Evolutionary conservation across 2,797 vertebrate genomes (phyloP).

Genomic region (Rhynchotus rufescens): DNA sequence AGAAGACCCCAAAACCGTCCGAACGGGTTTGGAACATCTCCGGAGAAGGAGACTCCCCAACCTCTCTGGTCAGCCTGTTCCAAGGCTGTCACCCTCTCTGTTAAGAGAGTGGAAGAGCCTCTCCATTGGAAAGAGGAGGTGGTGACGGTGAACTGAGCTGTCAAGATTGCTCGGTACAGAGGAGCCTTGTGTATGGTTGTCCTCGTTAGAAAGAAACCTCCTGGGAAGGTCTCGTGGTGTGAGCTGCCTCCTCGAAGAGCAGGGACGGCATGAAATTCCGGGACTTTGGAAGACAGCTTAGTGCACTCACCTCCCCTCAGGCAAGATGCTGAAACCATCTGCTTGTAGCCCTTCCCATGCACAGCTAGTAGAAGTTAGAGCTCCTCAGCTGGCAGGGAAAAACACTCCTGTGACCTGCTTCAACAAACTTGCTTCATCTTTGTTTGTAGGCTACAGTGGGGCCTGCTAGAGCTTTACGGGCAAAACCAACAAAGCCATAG

Average conservation of each 20-base stretch:
- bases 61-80: too few relatives aligned
- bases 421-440: neutral
- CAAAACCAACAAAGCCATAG: neutral
- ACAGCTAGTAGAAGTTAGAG: neutral
- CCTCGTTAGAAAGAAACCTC: neutral
- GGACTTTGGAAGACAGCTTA: neutral
- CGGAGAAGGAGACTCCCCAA: too few relatives aligned
- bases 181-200: neutral
- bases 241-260: neutral
- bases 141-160: neutral
- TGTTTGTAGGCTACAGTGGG: neutral
- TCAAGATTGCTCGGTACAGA: neutral
- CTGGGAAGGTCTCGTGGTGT: neutral
- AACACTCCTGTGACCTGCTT: neutral
- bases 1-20: too few relatives aligned
- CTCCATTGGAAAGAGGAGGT: rapidly evolving
- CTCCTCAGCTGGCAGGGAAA: neutral
- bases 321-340: neutral
- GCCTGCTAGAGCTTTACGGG: neutral
- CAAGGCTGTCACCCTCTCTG: too few relatives aligned
- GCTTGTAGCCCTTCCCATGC: neutral
- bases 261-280: neutral
- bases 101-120: neutral
- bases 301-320: neutral
- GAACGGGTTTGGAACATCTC: too few relatives aligned